Percentiles rank a stretch among this genome's conserved stretches.
phyloP scores from a whole-genome alignment of 2,888 invertebrate species.

The Drosophila falleni region DNA sequence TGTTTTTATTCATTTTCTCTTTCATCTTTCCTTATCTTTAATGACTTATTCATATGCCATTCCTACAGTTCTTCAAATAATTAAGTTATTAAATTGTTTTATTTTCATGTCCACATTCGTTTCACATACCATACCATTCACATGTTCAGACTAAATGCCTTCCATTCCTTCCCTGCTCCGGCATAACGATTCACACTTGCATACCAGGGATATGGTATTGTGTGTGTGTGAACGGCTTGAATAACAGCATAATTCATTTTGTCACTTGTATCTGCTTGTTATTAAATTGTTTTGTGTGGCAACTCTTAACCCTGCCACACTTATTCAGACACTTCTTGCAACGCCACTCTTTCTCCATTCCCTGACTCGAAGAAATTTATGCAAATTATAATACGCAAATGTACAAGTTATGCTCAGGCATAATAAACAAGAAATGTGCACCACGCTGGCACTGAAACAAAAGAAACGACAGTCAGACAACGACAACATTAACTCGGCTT shows the following conservation, averaged over 20 bases:
- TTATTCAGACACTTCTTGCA: slow-evolving; percentile 24
- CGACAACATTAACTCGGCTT: slow-evolving; percentile 61
- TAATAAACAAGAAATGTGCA: slow-evolving; percentile 77
- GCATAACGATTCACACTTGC: slow-evolving; percentile 10
- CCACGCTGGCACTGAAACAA: slow-evolving; percentile 61
- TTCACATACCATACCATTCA: not conserved
- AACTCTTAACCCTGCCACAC: slow-evolving; percentile 58
- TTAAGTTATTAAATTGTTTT: not conserved
- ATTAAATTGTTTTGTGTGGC: slow-evolving; percentile 74
- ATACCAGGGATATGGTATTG: not conserved
- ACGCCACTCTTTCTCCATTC: slow-evolving; percentile 3
- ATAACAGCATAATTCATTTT: slow-evolving; percentile 80
- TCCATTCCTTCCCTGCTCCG: not conserved
- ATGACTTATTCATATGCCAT: not conserved
- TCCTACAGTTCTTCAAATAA: not conserved
- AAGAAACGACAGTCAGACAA: slow-evolving; percentile 48
- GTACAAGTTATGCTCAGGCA: slow-evolving; percentile 71
- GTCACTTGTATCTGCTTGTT: slow-evolving; percentile 77
- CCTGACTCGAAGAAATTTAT: slow-evolving; percentile 64
- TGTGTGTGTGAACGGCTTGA: slow-evolving; percentile 48
- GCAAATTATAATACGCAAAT: slow-evolving; percentile 81
- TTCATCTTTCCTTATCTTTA: not conserved
- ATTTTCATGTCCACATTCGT: not conserved
- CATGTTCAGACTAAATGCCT: slow-evolving; percentile 25
- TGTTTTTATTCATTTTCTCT: too few species aligned